phyloP scores from a whole-genome alignment of 2,113 vertebrate species.

The Antechinus stuartii region DNA sequence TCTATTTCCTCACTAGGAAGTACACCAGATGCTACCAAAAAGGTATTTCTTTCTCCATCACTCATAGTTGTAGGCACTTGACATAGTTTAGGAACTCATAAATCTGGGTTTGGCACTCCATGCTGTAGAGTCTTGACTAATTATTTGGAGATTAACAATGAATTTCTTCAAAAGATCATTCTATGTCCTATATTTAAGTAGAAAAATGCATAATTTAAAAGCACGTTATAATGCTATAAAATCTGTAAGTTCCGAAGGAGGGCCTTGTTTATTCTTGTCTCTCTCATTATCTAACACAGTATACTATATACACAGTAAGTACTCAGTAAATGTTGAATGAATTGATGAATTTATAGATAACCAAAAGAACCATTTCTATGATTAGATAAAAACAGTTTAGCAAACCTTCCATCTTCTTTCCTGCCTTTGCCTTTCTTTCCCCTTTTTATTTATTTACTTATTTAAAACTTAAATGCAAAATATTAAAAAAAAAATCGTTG shows the following conservation, averaged over 20 bases:
- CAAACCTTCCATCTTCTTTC: slow-evolving; percentile 11
- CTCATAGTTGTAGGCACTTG: slow-evolving; percentile 45
- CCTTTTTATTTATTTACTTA: too few species aligned
- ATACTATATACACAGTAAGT: neutral
- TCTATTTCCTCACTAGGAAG: slow-evolving; percentile 44
- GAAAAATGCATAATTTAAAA: neutral
- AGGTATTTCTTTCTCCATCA: neutral
- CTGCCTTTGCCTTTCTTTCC: neutral
- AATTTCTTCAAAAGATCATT: slow-evolving; percentile 42
- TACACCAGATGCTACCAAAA: slow-evolving; percentile 50
- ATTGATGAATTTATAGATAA: slow-evolving; percentile 35
- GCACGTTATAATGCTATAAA: neutral
- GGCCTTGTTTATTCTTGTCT: neutral
- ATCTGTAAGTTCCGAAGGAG: neutral
- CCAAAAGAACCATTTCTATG: neutral
- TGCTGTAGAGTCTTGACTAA: slow-evolving; percentile 48
- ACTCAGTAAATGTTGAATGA: neutral
- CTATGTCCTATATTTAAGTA: neutral
- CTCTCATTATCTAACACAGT: neutral
- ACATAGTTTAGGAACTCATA: slow-evolving; percentile 57
- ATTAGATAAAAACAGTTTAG: neutral
- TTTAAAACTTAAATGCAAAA: too few species aligned
- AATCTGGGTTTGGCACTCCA: slow-evolving; percentile 53
- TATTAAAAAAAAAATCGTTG: too few species aligned
- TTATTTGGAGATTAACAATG: slow-evolving; percentile 61